Base-by-base conservation (phyloP, 2,888 invertebrate genomes). In the Sylvicola cinctus region DNA sequence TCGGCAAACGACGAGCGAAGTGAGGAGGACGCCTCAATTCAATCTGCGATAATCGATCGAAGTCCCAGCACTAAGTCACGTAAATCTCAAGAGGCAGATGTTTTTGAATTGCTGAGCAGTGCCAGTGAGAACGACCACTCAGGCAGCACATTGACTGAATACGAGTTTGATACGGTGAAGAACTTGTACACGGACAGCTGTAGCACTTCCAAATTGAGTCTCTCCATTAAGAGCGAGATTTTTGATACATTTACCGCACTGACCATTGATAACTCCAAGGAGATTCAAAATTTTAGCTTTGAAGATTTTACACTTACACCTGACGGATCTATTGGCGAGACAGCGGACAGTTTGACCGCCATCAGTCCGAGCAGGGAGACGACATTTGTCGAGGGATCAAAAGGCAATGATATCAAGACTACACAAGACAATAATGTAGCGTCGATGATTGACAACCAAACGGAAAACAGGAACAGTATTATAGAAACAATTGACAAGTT, bases 271-370 rank as follows among this genome's bases (percentile, higher is more conserved):
- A 16, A 23, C 10, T 25, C 26, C 10, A 31, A 31, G 27, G 12
- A 26, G 2, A n/a, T 36, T 7, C 23, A 30, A 17, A 43, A 41
- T 36, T 43, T 40, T 37, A 43, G 43, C 29, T 36, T 41, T 33
- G 44, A 45, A 36, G 43, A 45, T 40, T 45, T 45, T 37, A 43
- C 43, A 23, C 29, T 45, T 14, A 45, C 43, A 25, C 43, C 44
- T 4, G 44, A 45, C 14, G 40, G 36, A 15, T 43, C 43, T 14
- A 32, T 39, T 11, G 35, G 38, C 16, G 42, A 43, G n/a, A 17
- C 32, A 2, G 20, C 20, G 5, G 20, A 20, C 20, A 20, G 20
- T 8, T 13, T 32, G 36, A 6, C 36, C 29, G 16, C 28, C n/a
- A 12, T 36, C 28, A 6, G 15, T 36, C 2, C 20, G 20, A 32